Evolutionary conservation across 1,140 invertebrate species (phyloP).

Genomic region (Sminthurinus signatus): DNA sequence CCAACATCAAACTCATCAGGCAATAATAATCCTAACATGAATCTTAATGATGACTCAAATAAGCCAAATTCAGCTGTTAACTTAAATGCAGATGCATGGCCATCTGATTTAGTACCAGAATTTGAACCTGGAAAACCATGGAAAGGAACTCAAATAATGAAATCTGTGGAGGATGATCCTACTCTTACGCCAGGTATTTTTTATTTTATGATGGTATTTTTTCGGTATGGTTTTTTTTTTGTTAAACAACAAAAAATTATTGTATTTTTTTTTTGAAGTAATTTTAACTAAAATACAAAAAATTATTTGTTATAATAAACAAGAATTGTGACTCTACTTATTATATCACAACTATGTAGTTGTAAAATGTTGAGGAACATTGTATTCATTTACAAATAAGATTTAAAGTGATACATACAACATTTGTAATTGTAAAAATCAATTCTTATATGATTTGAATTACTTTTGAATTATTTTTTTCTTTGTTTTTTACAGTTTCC

Average conservation of each 20-base stretch:
- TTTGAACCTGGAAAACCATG: conserved; percentile 97
- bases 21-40: conserved; percentile 26
- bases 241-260: not conserved
- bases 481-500: conserved; percentile 24
- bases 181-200: conserved; percentile 92
- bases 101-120: conserved; percentile 55
- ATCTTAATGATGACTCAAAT: conserved; percentile 29
- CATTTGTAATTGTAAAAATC: too few species aligned
- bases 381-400: too few species aligned
- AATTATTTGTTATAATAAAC: too few species aligned
- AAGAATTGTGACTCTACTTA: too few species aligned
- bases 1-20: conserved; percentile 10
- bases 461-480: conserved; percentile 10
- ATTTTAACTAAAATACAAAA: too few species aligned
- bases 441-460: too few species aligned
- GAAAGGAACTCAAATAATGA: conserved; percentile 84
- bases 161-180: conserved; percentile 94
- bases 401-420: too few species aligned
- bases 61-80: conserved; percentile 27
- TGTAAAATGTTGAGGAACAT: too few species aligned
- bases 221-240: too few species aligned
- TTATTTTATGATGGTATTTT: too few species aligned
- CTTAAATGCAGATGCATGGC: conserved; percentile 33
- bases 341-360: too few species aligned
- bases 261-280: too few species aligned